Base-by-base conservation (phyloP, 2,888 invertebrate species). In the Corbicula japonica region DNA sequence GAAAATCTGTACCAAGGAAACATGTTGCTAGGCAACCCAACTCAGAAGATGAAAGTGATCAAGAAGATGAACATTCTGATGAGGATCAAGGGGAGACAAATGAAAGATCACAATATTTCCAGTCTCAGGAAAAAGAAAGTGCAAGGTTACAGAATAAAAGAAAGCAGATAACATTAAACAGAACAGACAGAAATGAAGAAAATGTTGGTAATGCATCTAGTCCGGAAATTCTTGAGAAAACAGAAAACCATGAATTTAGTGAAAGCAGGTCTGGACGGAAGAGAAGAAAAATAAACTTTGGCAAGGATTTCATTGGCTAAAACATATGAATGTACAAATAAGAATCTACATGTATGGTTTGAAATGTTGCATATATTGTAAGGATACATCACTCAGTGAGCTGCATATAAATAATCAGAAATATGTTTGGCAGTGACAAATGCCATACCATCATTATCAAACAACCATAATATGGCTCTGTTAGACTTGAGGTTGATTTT, bases 1-100 rank as follows among this genome's bases (percentile, higher is more conserved):
- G 88, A 4, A 89, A 89, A 71, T 87, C 88, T 12, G 79, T 82
- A 2, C 89, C 87, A 15, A 74, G 87, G 28, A 89, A 89, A 72
- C 71, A 56, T 28, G 54, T 78, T 30, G 54, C 46, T 46, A 58
- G 34, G 26, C 38, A 32, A 54, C 21, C 54, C 21, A n/a, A 60
- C 12, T n/a, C n/a, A n/a, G 44, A 38, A 28, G 80, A 72, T 12
- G 76, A 73, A 44, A 32, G 41, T 41, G 66, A 71, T 35, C 34
- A 32, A 12, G 32, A 34, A 5, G 69, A 50, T 32, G 63, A 50
- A 26, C 63, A 35, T 10, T 38, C 46, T 38, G 83, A 76, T 21
- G 21, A 46, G n/a, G n/a, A n/a, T n/a, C n/a, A n/a, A n/a, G n/a
- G n/a, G n/a, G n/a, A n/a, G n/a, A n/a, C n/a, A 5, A 58, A 15